A percentile compares a stretch with the other conserved stretches of the same genome.
Conservation (phyloP, 2,797 vertebrate species). For the Helarctos malayanus region DNA sequence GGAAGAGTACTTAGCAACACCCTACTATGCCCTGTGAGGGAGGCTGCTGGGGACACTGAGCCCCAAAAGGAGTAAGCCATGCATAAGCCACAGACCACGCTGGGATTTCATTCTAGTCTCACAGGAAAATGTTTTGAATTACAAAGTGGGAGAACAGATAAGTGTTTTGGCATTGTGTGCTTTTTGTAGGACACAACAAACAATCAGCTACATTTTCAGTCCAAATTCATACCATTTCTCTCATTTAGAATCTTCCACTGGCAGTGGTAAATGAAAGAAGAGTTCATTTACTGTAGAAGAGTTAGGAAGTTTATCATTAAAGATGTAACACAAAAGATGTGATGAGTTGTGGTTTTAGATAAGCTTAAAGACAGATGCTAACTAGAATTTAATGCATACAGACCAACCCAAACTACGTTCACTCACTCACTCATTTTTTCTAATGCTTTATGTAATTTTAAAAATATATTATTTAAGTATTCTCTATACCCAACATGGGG, state of each 20-base stretch:
- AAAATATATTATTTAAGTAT: not conserved
- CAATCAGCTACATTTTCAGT: not conserved
- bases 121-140: not conserved
- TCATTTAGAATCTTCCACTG: not conserved
- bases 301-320: not conserved
- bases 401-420: not conserved
- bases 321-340: not conserved
- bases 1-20: conserved; percentile 58
- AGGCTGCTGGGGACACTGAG: not conserved
- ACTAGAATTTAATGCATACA: not conserved
- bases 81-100: conserved; percentile 12
- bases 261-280: not conserved
- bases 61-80: not conserved
- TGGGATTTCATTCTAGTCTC: not conserved
- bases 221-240: not conserved
- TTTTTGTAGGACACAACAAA: not conserved
- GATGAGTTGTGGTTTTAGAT: not conserved
- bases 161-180: not conserved
- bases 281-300: not conserved
- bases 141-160: not conserved
- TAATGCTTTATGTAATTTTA: not conserved
- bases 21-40: not conserved
- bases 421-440: not conserved
- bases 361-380: not conserved
- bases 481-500: not conserved